Evolutionary conservation across 2,113 vertebrate genomes (phyloP).

Genomic region (Barbus barbus): DNA sequence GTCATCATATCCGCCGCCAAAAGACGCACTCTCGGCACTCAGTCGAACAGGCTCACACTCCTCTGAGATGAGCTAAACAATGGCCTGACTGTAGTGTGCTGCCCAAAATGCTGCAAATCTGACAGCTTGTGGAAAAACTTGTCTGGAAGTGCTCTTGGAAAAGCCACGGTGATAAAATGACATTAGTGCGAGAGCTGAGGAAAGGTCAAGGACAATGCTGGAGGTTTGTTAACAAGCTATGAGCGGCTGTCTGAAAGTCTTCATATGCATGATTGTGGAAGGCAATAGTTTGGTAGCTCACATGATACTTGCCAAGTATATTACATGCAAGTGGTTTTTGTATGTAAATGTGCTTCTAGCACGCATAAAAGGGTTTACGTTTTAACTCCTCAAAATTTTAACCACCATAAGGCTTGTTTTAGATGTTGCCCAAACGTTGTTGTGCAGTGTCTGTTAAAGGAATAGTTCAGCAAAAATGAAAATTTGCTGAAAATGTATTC

Average conservation of each 20-base stretch:
- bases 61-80: neutral
- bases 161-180: constrained; percentile 18
- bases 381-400: neutral
- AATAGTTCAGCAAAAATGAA: too few relatives aligned
- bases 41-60: neutral
- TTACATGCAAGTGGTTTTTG: neutral
- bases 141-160: constrained; percentile 28
- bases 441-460: neutral
- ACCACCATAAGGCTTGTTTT: neutral
- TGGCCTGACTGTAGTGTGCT: constrained; percentile 12
- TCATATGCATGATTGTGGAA: neutral
- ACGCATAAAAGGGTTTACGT: neutral
- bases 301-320: neutral
- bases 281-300: neutral
- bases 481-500: too few relatives aligned
- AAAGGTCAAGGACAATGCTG: constrained; percentile 34
- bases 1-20: constrained; percentile 47
- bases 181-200: constrained; percentile 11
- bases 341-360: neutral
- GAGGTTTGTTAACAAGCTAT: neutral
- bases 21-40: constrained; percentile 42
- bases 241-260: neutral
- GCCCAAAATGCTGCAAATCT: constrained; percentile 3
- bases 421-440: neutral
- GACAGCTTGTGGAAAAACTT: constrained; percentile 24